Conservation (phyloP, 1,140 invertebrate genomes). For the Zaprionus kolodkinae region DNA sequence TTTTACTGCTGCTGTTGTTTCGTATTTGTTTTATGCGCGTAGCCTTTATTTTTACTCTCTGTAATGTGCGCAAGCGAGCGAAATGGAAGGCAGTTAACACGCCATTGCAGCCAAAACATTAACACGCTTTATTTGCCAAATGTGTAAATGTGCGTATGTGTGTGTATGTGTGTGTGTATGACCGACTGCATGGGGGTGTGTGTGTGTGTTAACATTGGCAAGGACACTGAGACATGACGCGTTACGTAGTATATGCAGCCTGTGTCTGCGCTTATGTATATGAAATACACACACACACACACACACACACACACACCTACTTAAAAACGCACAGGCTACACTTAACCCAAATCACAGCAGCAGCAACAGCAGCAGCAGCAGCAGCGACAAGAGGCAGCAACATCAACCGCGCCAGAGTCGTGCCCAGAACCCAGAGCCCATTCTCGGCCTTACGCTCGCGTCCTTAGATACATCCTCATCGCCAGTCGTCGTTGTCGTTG, state of each 20-base stretch:
- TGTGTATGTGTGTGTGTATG: background rate
- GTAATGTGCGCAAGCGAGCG: constrained; percentile 72
- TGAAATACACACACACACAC: constrained; percentile 47
- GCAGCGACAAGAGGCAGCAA: constrained; percentile 36
- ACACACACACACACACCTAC: constrained; percentile 64
- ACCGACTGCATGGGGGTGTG: constrained; percentile 8
- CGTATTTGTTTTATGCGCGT: constrained; percentile 63
- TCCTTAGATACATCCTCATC: constrained; percentile 57
- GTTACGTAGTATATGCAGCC: constrained; percentile 1
- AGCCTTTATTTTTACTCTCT: constrained; percentile 60
- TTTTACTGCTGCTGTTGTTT: constrained; percentile 18
- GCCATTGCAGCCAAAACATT: constrained; percentile 76
- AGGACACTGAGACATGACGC: constrained; percentile 52
- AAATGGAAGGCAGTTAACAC: constrained; percentile 80
- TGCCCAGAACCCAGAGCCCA: background rate
- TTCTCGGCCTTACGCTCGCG: constrained; percentile 31
- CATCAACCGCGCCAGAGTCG: constrained; percentile 54
- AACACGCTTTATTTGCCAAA: constrained; percentile 82
- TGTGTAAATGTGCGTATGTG: constrained; percentile 45
- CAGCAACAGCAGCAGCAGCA: constrained; percentile 25
- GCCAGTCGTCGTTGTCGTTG: constrained; percentile 44
- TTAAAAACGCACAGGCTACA: constrained; percentile 78
- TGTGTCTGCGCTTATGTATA: background rate
- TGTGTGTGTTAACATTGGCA: constrained; percentile 30
- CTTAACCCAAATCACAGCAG: constrained; percentile 79